Percentiles rank a stretch among this genome's conserved stretches.
Evolutionary conservation across 2,888 invertebrate genomes (phyloP).

Genomic region (Aelia acuminata): DNA sequence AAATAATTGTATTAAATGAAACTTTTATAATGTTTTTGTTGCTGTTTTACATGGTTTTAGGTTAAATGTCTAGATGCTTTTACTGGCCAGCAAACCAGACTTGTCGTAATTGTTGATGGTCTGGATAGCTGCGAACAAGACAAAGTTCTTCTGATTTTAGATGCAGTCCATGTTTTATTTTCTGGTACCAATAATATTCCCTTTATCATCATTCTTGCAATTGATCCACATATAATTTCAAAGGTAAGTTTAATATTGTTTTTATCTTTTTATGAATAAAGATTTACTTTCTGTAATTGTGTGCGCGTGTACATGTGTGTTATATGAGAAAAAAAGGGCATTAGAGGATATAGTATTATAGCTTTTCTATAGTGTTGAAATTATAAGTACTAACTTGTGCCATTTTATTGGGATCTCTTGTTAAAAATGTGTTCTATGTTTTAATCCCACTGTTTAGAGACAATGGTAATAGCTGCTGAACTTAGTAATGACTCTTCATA

Average conservation of each 20-base stretch:
- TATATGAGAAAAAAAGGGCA: background rate
- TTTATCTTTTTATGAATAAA: slow-evolving; percentile 53
- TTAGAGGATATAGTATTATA: background rate
- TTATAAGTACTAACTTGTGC: background rate
- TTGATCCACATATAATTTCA: slow-evolving; percentile 98
- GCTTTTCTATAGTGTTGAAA: background rate
- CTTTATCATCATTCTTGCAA: slow-evolving; percentile 95
- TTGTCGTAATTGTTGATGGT: slow-evolving; percentile 97
- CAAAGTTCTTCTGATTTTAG: slow-evolving; percentile 91
- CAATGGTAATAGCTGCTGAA: too few relatives aligned
- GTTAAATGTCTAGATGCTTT: slow-evolving; percentile 94
- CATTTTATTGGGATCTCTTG: background rate
- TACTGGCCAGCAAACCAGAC: slow-evolving; percentile 91
- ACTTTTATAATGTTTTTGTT: background rate
- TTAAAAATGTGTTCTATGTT: too few relatives aligned
- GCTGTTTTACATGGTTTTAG: slow-evolving; percentile 69
- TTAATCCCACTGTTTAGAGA: too few relatives aligned
- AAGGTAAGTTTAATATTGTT: slow-evolving; percentile 75
- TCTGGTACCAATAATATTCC: slow-evolving; percentile 90
- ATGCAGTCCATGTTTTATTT: slow-evolving; percentile 95
- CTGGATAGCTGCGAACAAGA: slow-evolving; percentile 98
- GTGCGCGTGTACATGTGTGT: background rate
- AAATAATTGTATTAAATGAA: background rate
- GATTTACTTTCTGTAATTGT: background rate
- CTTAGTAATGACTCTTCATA: too few relatives aligned